Conservation (phyloP, 1,140 invertebrate species). For the Caenorhabditis remanei region DNA sequence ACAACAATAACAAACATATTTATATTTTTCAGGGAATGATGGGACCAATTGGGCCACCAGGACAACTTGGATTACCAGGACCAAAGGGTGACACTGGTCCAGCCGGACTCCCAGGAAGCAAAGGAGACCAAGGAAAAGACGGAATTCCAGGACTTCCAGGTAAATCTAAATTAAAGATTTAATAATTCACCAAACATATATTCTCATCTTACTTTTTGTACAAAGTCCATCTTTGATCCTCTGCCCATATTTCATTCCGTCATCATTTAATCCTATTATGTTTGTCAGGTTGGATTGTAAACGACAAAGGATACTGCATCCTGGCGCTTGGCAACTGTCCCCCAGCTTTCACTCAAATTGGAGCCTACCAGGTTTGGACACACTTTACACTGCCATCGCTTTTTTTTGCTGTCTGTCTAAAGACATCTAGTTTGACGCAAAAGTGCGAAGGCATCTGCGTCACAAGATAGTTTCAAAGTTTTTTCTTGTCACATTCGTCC, state of each 20-base stretch:
- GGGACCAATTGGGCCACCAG: conserved; percentile 67
- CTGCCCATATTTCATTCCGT: neutral
- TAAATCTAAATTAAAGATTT: neutral
- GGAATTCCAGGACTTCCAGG: conserved; percentile 62
- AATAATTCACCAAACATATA: too few species aligned
- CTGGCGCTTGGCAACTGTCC: conserved; percentile 69
- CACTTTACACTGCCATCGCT: neutral
- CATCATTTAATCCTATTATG: conserved; percentile 36
- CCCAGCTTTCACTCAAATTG: conserved; percentile 69
- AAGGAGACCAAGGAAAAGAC: conserved; percentile 65
- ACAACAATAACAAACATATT: neutral
- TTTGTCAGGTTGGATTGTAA: conserved; percentile 66
- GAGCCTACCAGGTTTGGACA: conserved; percentile 64
- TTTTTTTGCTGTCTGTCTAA: neutral
- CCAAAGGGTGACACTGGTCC: conserved; percentile 64
- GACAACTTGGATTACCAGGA: conserved; percentile 66
- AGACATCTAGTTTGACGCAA: conserved; percentile 22
- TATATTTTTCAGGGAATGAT: conserved; percentile 61
- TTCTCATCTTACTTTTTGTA: too few species aligned
- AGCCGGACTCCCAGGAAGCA: conserved; percentile 65
- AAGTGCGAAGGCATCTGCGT: conserved; percentile 27
- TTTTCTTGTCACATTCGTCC: neutral
- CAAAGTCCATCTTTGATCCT: conserved; percentile 5
- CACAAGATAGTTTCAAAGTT: conserved; percentile 46
- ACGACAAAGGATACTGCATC: conserved; percentile 70